These are phyloP conservation scores for Sphenopsis melanotis DNA, from an alignment of 2,797 vertebrate species.

Conservation along the genomic window DNA sequence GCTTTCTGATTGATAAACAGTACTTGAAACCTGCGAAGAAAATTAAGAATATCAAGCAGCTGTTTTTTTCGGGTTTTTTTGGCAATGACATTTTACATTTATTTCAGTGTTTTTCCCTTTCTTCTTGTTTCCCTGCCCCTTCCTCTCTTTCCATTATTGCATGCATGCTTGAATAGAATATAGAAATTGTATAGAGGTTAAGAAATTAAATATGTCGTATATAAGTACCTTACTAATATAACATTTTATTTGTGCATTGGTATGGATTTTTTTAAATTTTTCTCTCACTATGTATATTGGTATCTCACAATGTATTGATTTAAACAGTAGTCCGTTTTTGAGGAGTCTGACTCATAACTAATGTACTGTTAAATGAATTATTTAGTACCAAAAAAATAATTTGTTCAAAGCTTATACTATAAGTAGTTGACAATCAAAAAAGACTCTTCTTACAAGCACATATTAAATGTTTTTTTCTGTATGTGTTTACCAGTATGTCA, in stretches of 20 bases:
- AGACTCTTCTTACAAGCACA: neutral
- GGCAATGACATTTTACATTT: neutral
- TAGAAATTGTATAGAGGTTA: neutral
- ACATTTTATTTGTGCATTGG: neutral
- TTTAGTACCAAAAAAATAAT: neutral
- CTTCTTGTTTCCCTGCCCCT: neutral
- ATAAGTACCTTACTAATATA: neutral
- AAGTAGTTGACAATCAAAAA: neutral
- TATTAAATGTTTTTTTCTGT: neutral
- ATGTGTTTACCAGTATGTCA: neutral
- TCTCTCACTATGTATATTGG: neutral
- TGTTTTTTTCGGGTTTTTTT: neutral
- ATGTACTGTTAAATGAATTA: neutral
- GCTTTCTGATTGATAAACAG: neutral
- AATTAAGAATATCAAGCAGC: neutral
- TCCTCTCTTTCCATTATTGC: neutral
- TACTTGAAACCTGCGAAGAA: neutral
- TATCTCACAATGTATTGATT: neutral
- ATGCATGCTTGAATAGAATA: neutral
- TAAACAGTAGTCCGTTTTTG: neutral
- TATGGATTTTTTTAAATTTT: neutral
- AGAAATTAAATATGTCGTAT: neutral
- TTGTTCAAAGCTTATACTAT: neutral
- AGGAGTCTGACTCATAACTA: neutral
- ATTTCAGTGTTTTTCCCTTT: neutral